Percentiles rank a stretch among this genome's conserved stretches.
phyloP scores from a whole-genome alignment of 2,797 vertebrate species.

The Diglossa cyanea region DNA sequence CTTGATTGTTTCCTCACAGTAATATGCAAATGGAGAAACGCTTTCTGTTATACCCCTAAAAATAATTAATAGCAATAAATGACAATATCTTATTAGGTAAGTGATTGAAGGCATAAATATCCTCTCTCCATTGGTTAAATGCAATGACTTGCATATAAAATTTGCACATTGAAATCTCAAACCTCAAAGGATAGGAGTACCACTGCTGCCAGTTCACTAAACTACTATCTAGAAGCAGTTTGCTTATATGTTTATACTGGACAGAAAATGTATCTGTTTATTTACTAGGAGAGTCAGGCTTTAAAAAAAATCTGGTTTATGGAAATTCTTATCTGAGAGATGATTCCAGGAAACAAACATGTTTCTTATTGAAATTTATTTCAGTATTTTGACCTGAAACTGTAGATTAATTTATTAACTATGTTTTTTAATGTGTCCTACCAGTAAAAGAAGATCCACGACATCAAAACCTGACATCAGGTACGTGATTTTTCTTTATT shows the following conservation, averaged over 20 bases:
- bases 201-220: background rate
- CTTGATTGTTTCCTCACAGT: background rate
- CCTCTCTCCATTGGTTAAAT: background rate
- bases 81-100: background rate
- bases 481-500: constrained; percentile 22
- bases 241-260: background rate
- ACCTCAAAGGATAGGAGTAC: background rate
- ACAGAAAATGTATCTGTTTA: background rate
- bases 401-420: background rate
- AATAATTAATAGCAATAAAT: background rate
- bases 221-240: background rate
- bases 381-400: background rate
- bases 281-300: background rate
- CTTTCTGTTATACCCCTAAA: background rate
- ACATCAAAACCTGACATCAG: constrained; percentile 66
- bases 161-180: background rate
- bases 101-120: background rate
- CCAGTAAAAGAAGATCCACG: constrained; percentile 53
- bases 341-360: background rate
- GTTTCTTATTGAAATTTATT: background rate
- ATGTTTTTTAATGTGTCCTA: background rate
- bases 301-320: background rate
- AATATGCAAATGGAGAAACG: background rate
- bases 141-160: background rate
- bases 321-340: background rate